A percentile compares a stretch with the other conserved stretches of the same genome.
Conservation (phyloP, 1,140 invertebrate species). For the Cheumatopsyche charites region DNA sequence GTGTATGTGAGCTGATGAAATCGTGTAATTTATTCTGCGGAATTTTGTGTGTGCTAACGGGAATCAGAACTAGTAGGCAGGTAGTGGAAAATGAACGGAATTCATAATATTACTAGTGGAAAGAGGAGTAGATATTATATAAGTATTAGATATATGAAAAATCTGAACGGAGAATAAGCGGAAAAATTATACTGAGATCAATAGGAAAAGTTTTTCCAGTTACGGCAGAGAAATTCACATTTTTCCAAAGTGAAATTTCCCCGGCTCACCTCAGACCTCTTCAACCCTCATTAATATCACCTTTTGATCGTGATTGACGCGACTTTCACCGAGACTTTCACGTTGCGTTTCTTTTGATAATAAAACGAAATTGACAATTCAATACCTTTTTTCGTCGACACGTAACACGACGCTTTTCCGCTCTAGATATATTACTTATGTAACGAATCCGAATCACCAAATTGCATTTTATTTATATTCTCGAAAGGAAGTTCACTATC, state of each 20-base stretch:
- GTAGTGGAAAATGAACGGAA: too few species aligned
- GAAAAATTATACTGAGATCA: constrained; percentile 16
- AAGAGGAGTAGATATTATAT: too few species aligned
- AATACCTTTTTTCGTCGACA: constrained; percentile 3
- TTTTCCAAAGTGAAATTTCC: constrained; percentile 10
- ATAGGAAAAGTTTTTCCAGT: constrained; percentile 21
- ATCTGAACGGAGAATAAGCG: neutral
- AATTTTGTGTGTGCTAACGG: too few species aligned
- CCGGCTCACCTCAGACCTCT: neutral
- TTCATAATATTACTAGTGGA: too few species aligned
- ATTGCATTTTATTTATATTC: too few species aligned
- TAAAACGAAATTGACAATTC: constrained; percentile 14
- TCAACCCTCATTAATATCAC: constrained; percentile 23
- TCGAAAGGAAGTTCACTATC: too few species aligned
- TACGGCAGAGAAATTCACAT: neutral
- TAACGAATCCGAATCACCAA: too few species aligned
- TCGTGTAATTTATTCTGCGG: too few species aligned
- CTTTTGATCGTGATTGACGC: constrained; percentile 24
- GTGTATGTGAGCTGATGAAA: too few species aligned
- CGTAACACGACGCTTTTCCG: neutral
- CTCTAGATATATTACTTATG: too few species aligned
- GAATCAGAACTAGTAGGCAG: too few species aligned
- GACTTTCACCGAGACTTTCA: constrained; percentile 11
- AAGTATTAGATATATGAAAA: neutral
- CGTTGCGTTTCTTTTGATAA: neutral